Percentiles rank a stretch among this genome's conserved stretches.
Evolutionary conservation across 30 jellyfish, hydroid and myxozoan species (phyloP).

Genomic region (Pseudorhiza aurosa): DNA sequence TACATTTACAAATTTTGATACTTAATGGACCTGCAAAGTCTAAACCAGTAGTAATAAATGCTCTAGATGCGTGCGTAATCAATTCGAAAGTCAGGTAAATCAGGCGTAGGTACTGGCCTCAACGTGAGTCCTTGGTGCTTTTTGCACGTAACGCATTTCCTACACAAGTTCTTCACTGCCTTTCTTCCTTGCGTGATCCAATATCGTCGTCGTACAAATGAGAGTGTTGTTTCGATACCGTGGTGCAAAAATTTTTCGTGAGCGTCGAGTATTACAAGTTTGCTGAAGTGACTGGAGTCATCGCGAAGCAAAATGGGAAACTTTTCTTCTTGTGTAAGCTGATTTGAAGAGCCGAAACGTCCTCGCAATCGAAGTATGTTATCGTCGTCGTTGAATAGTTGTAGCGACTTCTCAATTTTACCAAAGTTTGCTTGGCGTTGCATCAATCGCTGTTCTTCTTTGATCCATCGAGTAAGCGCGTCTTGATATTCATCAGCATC

Average conservation of each 20-base stretch:
- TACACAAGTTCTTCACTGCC: background rate
- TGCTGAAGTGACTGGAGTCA: background rate
- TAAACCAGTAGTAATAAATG: slow-evolving; percentile 10
- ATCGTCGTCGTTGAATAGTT: slow-evolving; percentile 16
- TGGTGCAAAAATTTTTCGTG: background rate
- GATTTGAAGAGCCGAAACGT: slow-evolving; percentile 10
- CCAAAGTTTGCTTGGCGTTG: too few relatives aligned
- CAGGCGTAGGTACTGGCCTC: background rate
- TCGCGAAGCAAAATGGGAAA: too few relatives aligned
- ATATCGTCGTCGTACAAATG: background rate
- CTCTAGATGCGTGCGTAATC: slow-evolving; percentile 38
- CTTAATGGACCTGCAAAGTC: slow-evolving; percentile 43
- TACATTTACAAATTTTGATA: background rate
- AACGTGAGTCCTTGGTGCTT: slow-evolving; percentile 11
- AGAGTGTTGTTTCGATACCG: background rate
- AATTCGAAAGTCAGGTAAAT: slow-evolving; percentile 20
- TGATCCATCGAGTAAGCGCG: too few relatives aligned
- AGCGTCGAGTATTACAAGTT: slow-evolving; percentile 3
- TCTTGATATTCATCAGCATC: too few relatives aligned
- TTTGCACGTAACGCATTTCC: slow-evolving; percentile 12
- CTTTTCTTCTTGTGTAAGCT: too few relatives aligned
- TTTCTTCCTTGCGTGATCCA: background rate
- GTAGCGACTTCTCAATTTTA: too few relatives aligned
- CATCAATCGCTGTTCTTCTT: too few relatives aligned
- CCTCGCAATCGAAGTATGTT: slow-evolving; percentile 4